Percentiles rank a stretch among this genome's conserved stretches.
These are phyloP conservation scores for Leucoraja erinaceus DNA, from an alignment of 2,113 vertebrate genomes.

Conservation along the genomic window DNA sequence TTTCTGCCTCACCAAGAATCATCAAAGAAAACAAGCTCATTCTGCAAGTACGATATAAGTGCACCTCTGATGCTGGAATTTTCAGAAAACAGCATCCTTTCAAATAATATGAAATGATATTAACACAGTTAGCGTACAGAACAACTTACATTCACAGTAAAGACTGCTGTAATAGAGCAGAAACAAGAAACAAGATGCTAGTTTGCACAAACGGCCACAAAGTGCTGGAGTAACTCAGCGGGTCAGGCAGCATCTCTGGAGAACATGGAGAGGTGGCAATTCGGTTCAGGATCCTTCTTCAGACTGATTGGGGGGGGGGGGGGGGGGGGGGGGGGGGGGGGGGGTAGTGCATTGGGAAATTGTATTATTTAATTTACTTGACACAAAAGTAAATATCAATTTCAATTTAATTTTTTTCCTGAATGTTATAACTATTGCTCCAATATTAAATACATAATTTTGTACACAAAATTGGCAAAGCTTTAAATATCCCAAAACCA, in stretches of 20 bases:
- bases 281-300: too few species aligned
- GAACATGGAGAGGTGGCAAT: too few species aligned
- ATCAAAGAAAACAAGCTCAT: neutral
- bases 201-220: too few species aligned
- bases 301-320: too few species aligned
- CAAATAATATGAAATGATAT: neutral
- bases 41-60: neutral
- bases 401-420: neutral
- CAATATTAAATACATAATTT: neutral
- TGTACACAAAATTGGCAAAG: neutral
- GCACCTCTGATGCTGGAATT: neutral
- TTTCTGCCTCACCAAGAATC: too few species aligned
- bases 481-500: neutral
- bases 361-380: neutral
- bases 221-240: too few species aligned
- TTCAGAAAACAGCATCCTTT: neutral
- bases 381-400: neutral
- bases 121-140: neutral
- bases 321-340: too few species aligned
- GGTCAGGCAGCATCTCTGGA: too few species aligned
- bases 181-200: too few species aligned
- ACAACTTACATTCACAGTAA: neutral
- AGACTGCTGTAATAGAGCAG: neutral
- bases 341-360: neutral
- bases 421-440: neutral